Percentiles rank a stretch among this genome's conserved stretches.
These are phyloP conservation scores for Chitala chitala DNA, from an alignment of 2,113 vertebrate species.

Conservation along the genomic window DNA sequence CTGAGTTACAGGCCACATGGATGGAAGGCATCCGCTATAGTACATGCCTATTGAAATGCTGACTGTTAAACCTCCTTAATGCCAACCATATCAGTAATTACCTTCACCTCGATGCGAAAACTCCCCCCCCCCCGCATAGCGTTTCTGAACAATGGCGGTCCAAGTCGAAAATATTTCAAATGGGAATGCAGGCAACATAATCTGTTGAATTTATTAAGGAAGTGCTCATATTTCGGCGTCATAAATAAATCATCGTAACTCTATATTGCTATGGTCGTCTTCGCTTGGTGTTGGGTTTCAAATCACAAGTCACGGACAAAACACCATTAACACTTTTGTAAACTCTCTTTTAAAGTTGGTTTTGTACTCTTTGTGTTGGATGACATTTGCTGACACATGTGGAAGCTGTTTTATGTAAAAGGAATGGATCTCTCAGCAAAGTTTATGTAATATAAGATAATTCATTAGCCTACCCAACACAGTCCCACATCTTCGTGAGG, in stretches of 20 bases:
- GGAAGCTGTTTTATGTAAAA: not conserved
- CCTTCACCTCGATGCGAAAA: no score
- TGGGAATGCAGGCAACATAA: conserved; percentile 51
- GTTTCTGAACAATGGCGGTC: conserved; percentile 18
- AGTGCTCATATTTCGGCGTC: conserved; percentile 23
- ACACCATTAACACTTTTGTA: conserved; percentile 56
- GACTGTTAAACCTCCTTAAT: no score
- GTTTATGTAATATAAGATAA: not conserved
- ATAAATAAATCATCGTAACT: conserved; percentile 43
- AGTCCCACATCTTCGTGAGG: conserved; percentile 3
- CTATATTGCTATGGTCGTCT: conserved; percentile 17
- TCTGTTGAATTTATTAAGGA: conserved; percentile 58
- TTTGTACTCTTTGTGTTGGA: conserved; percentile 28
- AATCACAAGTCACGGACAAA: conserved; percentile 61
- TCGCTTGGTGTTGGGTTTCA: conserved; percentile 40
- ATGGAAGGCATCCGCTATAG: no score
- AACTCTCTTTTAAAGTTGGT: conserved; percentile 49
- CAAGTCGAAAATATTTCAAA: conserved; percentile 64
- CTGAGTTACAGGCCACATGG: no score
- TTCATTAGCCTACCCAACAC: not conserved
- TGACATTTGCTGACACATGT: no score
- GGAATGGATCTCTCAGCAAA: not conserved
- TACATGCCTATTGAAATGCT: no score
- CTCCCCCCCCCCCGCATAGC: no score
- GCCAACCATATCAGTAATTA: no score